Conservation (phyloP, 2,888 invertebrate species). For the Parthenolecanium corni region DNA sequence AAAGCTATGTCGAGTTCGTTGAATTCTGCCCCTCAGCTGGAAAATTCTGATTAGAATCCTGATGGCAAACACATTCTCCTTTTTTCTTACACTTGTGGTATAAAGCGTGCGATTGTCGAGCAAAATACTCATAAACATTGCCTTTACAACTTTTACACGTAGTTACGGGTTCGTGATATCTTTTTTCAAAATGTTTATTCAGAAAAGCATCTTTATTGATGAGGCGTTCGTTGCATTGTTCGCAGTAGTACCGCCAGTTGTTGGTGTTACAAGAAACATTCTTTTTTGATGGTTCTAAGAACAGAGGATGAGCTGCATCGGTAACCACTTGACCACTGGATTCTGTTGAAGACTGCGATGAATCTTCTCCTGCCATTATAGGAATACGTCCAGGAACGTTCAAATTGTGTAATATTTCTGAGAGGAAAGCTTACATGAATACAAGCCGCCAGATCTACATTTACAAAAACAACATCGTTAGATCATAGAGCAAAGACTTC, state of each 20-base stretch:
- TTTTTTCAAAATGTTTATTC: slow-evolving; percentile 23
- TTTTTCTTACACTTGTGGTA: slow-evolving; percentile 17
- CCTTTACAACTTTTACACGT: slow-evolving; percentile 15
- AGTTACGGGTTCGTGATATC: slow-evolving; percentile 5
- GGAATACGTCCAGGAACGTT: too few species aligned
- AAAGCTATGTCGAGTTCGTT: not conserved
- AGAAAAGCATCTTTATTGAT: slow-evolving; percentile 21
- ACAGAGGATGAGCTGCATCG: slow-evolving; percentile 22
- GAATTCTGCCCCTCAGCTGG: not conserved
- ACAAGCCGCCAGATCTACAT: too few species aligned
- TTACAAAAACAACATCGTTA: too few species aligned
- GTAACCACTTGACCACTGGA: not conserved
- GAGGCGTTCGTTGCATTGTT: slow-evolving; percentile 20
- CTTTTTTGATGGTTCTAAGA: slow-evolving; percentile 12
- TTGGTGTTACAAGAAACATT: slow-evolving; percentile 2
- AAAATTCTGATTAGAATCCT: not conserved
- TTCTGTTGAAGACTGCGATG: not conserved
- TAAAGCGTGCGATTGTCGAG: slow-evolving; percentile 4
- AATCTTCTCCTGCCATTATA: not conserved
- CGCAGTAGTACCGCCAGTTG: slow-evolving; percentile 6
- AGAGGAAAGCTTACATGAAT: too few species aligned
- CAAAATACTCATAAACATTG: slow-evolving; percentile 15
- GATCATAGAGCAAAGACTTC: too few species aligned
- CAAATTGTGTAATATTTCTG: too few species aligned
- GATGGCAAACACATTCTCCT: not conserved